These are phyloP conservation scores for Lanius ludovicianus DNA, from an alignment of 2,113 vertebrate genomes.

Conservation along the genomic window DNA sequence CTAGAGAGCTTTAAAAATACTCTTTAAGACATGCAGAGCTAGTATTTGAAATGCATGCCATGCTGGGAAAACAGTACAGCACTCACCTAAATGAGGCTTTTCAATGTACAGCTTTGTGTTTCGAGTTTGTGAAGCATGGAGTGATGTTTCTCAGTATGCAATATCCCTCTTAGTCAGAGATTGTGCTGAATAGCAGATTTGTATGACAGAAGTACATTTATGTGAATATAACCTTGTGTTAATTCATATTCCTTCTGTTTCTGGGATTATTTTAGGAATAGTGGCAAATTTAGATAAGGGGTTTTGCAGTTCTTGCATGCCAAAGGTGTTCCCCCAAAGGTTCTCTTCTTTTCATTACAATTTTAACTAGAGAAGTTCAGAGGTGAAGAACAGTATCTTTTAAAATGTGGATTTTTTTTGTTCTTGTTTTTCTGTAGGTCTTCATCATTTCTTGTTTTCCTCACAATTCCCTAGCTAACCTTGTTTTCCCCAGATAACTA, in stretches of 20 bases:
- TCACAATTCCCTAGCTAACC: background rate
- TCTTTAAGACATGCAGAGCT: background rate
- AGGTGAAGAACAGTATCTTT: background rate
- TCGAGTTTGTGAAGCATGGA: fast-evolving
- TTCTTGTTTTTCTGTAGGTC: background rate
- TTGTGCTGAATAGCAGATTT: background rate
- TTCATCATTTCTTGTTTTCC: background rate
- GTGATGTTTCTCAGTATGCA: background rate
- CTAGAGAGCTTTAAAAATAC: background rate
- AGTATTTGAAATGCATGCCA: background rate
- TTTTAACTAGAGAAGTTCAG: background rate
- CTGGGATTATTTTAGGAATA: background rate
- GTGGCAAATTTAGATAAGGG: background rate
- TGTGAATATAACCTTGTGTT: background rate
- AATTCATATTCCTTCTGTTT: background rate
- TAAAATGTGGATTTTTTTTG: background rate
- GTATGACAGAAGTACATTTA: background rate
- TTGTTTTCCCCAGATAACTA: constrained; percentile 56
- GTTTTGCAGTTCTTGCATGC: background rate
- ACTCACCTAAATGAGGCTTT: fast-evolving
- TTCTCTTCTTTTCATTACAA: background rate
- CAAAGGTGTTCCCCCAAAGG: background rate
- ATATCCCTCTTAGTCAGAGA: background rate
- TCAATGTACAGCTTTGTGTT: background rate
- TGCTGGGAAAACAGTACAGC: background rate